Conservation (phyloP, 2,888 invertebrate genomes). For the Drosophila longiperda region DNA sequence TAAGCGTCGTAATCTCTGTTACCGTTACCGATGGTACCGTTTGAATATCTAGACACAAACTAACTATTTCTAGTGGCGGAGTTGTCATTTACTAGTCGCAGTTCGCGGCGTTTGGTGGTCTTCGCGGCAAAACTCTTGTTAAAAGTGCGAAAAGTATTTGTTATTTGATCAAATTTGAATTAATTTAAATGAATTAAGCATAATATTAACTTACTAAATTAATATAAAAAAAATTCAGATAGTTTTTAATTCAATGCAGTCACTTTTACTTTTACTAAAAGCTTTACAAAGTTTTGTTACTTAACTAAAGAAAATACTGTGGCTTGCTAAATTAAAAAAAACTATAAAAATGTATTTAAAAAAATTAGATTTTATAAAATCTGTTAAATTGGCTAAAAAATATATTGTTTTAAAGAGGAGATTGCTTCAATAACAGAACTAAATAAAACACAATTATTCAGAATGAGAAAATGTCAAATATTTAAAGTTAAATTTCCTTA, state of each 20-base stretch:
- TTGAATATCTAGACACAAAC: slow-evolving; percentile 43
- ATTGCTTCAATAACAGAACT: rapidly evolving
- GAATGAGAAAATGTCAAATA: not conserved
- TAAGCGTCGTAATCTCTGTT: slow-evolving; percentile 46
- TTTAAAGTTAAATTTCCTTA: not conserved
- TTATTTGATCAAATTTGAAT: not conserved
- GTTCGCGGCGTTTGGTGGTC: slow-evolving; percentile 54
- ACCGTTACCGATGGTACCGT: slow-evolving; percentile 12
- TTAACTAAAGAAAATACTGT: not conserved
- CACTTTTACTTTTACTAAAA: not conserved
- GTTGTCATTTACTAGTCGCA: slow-evolving; percentile 61
- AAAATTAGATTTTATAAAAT: too few relatives aligned
- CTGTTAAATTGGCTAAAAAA: too few relatives aligned
- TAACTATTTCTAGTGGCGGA: slow-evolving; percentile 38
- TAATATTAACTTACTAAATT: not conserved
- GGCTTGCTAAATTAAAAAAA: not conserved
- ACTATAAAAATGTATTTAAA: too few relatives aligned
- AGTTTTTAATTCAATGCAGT: not conserved
- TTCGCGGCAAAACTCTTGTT: slow-evolving; percentile 19
- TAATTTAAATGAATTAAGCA: not conserved
- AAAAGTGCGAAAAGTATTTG: slow-evolving; percentile 7
- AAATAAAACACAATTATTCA: not conserved
- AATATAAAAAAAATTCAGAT: not conserved
- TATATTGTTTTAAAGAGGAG: too few relatives aligned
- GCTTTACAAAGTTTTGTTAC: not conserved